Evolutionary conservation across 2,888 invertebrate species (phyloP), one percentile per base, ranked within the genome.

Genomic region (Drosophila maculinotata): DNA sequence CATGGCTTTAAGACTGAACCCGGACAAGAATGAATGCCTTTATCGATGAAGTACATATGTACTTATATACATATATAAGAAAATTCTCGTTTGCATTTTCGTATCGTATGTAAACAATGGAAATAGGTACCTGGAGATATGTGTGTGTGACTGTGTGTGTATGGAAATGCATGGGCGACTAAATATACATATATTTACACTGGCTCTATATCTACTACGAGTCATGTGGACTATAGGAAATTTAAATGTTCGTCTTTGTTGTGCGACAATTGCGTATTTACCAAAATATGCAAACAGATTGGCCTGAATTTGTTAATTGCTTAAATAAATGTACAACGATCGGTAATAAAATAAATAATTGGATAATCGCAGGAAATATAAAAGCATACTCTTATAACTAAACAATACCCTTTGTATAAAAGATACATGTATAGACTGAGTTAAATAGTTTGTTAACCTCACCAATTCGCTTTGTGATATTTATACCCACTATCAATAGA

Each of bases 111-210:
- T 47, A 64, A 63, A 45, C 59, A 58, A 44, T 53, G 44, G 54
- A 56, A 31, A 25, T 20, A 42, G 17, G 6, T 31, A 44, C 12
- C 62, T 71, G 54, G 51, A 60, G 25, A 30, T 33, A 26, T 48
- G 35, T 49, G n/a, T 44, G 12, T 35, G 36, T 38, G 14, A n/a
- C 10, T 57, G 35, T 71, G 42, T 68, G 45, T 57, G 48, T 53
- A 57, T 63, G 65, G 58, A 77, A 77, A 60, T 69, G 33, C 39
- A 52, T 23, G 35, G 41, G 45, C 52, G 33, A 42, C 12, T 45
- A 35, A 10, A 44, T 42, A 33, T 2, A 39, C 1, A 12, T 9
- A 25, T 47, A 39, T 30, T 35, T 42, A 28, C 26, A 12, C 26
- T 31, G 17, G n/a, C 1, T 36, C 45, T 36, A 28, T 20, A 42